Conservation (phyloP, 2,113 vertebrate species). For the Glaucidium brasilianum region DNA sequence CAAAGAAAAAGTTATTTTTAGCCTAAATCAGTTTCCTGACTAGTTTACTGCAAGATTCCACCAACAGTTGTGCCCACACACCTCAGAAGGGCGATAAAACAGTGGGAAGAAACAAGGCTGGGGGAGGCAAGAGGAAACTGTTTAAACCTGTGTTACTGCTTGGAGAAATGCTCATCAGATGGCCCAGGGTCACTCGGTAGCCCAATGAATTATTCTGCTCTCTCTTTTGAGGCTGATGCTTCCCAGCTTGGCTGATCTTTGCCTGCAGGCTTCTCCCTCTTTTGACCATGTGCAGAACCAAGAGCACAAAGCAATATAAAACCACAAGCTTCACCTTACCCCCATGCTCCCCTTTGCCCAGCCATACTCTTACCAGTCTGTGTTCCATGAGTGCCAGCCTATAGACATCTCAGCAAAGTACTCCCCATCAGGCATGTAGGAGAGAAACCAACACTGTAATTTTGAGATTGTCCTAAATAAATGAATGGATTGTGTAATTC, state of each 20-base stretch:
- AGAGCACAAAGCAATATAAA: background rate
- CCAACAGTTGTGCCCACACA: background rate
- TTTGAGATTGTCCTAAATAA: background rate
- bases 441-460: background rate
- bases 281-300: background rate
- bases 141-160: background rate
- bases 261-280: background rate
- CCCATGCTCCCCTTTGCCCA: background rate
- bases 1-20: constrained; percentile 44
- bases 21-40: background rate
- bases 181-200: background rate
- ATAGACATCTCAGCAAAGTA: background rate
- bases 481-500: background rate
- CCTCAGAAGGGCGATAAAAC: background rate
- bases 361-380: background rate
- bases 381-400: background rate
- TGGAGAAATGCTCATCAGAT: background rate
- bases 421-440: background rate
- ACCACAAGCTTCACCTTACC: background rate
- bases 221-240: background rate
- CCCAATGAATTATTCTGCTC: background rate
- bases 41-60: background rate
- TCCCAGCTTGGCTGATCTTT: background rate
- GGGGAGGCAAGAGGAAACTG: background rate
- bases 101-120: background rate